Percentiles rank a stretch among this genome's conserved stretches.
Conservation (phyloP, 1,140 invertebrate species). For the Zaprionus capensis region DNA sequence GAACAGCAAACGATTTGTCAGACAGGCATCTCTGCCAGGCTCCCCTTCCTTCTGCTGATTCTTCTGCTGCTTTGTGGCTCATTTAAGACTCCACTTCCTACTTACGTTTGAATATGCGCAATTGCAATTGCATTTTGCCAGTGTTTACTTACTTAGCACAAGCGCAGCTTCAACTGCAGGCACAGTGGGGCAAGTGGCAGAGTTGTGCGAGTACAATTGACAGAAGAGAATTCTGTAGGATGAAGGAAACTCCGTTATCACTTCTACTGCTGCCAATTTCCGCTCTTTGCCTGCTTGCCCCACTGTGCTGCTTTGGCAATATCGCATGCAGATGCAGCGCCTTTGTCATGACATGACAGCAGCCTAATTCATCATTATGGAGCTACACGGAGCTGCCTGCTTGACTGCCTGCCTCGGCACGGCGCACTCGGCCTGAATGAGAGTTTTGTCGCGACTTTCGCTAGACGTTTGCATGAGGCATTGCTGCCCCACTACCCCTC, state of each 20-base stretch:
- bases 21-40: slow-evolving; percentile 24
- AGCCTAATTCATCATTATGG: slow-evolving; percentile 83
- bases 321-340: slow-evolving; percentile 73
- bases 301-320: slow-evolving; percentile 39
- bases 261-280: background rate
- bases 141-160: slow-evolving; percentile 70
- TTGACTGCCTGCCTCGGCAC: slow-evolving; percentile 9
- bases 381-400: slow-evolving; percentile 48
- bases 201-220: background rate
- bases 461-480: slow-evolving; percentile 71
- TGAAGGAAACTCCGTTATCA: background rate
- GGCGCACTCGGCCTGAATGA: slow-evolving; percentile 51
- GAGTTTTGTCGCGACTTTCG: slow-evolving; percentile 83
- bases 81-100: slow-evolving; percentile 76
- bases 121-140: slow-evolving; percentile 70
- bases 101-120: slow-evolving; percentile 75
- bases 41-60: background rate
- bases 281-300: background rate
- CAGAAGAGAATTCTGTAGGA: background rate
- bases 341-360: slow-evolving; percentile 84
- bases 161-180: slow-evolving; percentile 7
- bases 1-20: slow-evolving; percentile 75
- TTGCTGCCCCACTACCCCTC: slow-evolving; percentile 15
- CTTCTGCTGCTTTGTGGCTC: slow-evolving; percentile 41
- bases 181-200: background rate